A percentile compares a stretch with the other conserved stretches of the same genome.
Evolutionary conservation across 2,888 invertebrate genomes (phyloP).

Genomic region (Limnephilus auricula): DNA sequence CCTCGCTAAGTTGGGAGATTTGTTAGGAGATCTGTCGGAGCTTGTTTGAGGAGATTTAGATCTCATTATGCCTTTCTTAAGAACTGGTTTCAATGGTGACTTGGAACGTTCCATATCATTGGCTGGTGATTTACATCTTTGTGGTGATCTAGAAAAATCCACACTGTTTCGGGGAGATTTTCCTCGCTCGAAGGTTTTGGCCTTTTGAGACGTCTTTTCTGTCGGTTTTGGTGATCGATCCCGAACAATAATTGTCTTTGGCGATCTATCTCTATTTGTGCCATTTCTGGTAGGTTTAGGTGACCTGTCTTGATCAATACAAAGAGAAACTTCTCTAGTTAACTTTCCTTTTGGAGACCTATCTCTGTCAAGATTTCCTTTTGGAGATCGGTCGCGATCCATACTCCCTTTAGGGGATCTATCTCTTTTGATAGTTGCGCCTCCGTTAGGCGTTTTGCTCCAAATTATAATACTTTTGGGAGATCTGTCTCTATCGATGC

Average conservation of each 20-base stretch:
- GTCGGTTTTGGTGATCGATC: constrained; percentile 79
- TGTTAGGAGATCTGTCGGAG: constrained; percentile 75
- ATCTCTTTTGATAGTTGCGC: constrained; percentile 73
- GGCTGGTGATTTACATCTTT: constrained; percentile 71
- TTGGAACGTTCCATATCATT: constrained; percentile 72
- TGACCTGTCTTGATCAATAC: constrained; percentile 78
- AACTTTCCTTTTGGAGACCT: constrained; percentile 70
- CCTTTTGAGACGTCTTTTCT: constrained; percentile 50
- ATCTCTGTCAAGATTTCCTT: constrained; percentile 70
- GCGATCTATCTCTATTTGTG: constrained; percentile 68
- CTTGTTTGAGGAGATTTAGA: constrained; percentile 74
- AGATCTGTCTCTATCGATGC: constrained; percentile 70
- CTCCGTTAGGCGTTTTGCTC: constrained; percentile 75
- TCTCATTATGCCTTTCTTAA: constrained; percentile 77
- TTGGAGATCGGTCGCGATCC: constrained; percentile 70
- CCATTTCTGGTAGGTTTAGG: constrained; percentile 77
- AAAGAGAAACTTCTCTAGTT: constrained; percentile 71
- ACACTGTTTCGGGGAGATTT: constrained; percentile 63
- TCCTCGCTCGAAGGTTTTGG: constrained; percentile 74
- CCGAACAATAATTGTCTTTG: constrained; percentile 76
- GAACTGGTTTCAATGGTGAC: constrained; percentile 74
- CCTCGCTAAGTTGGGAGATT: constrained; percentile 75
- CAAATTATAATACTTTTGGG: constrained; percentile 74
- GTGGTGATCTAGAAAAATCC: constrained; percentile 70
- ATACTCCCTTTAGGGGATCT: constrained; percentile 76